Percentiles rank a stretch among this genome's conserved stretches.
These are phyloP conservation scores for Melospiza melodia DNA, from an alignment of 2,113 vertebrate genomes.

Conservation along the genomic window DNA sequence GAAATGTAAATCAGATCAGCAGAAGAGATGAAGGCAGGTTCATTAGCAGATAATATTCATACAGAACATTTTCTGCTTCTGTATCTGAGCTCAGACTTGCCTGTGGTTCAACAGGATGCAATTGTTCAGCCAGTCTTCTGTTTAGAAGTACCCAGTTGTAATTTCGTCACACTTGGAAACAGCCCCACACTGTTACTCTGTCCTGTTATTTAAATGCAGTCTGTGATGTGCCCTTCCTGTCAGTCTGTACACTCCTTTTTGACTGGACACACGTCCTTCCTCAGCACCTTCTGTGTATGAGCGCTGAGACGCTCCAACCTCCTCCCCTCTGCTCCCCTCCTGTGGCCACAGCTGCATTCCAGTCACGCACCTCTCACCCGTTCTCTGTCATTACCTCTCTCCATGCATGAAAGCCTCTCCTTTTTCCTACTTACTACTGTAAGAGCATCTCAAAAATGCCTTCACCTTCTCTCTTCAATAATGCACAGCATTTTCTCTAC, in stretches of 20 bases:
- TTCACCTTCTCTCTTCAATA: not conserved
- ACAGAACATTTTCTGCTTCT: not conserved
- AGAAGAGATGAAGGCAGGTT: not conserved
- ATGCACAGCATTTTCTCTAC: not conserved
- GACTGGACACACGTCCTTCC: not conserved
- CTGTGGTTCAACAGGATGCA: not conserved
- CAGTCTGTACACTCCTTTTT: not conserved
- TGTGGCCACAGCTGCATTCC: not conserved
- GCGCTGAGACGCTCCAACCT: not conserved
- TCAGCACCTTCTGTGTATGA: not conserved
- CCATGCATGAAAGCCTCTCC: conserved; percentile 23
- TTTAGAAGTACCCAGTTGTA: not conserved
- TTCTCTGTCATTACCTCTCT: conserved; percentile 4
- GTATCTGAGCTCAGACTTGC: not conserved
- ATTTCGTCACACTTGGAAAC: fast-evolving
- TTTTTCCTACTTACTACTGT: not conserved
- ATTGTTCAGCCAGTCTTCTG: not conserved
- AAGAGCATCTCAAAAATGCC: not conserved
- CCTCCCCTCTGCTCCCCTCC: not conserved
- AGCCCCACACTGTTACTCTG: not conserved
- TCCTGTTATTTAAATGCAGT: not conserved
- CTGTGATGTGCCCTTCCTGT: not conserved
- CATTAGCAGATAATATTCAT: not conserved
- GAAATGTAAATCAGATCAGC: not conserved
- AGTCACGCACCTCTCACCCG: not conserved